A percentile compares a stretch with the other conserved stretches of the same genome.
These are phyloP conservation scores for Hemaris fuciformis DNA, from an alignment of 2,888 invertebrate species.

Conservation along the genomic window DNA sequence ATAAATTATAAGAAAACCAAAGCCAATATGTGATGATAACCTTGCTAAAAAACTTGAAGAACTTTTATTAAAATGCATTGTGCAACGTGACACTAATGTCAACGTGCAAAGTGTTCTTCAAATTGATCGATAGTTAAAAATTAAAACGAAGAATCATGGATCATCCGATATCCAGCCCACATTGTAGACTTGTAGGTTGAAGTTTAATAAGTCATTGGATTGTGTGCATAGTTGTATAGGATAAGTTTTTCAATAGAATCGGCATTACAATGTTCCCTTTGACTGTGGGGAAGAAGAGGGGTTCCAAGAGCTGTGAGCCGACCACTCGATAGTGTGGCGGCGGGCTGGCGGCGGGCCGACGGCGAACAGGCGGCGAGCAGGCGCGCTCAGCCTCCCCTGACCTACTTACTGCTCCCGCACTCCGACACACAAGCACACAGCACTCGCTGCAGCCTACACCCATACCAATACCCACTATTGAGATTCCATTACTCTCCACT, in stretches of 20 bases:
- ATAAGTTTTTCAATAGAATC: not conserved
- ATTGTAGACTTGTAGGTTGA: not conserved
- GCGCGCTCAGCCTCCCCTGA: not conserved
- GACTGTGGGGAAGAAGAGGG: not conserved
- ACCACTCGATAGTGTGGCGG: not conserved
- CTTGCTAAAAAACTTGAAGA: too few species aligned
- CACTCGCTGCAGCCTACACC: too few species aligned
- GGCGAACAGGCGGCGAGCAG: not conserved
- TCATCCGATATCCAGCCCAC: not conserved
- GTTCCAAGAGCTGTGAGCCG: not conserved
- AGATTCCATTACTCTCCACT: not conserved
- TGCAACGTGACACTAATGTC: too few species aligned
- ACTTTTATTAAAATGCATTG: too few species aligned
- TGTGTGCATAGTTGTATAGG: not conserved
- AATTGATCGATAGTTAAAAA: too few species aligned
- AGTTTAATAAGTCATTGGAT: not conserved
- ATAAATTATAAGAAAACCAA: too few species aligned
- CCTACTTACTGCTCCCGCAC: not conserved
- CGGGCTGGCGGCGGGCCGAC: not conserved
- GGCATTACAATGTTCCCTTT: not conserved
- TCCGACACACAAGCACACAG: not conserved
- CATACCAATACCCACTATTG: not conserved
- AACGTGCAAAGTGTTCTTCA: too few species aligned
- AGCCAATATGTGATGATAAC: too few species aligned
- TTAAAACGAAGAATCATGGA: too few species aligned